Base-by-base conservation (phyloP, 2,888 invertebrate species). In the Creontiades dilutus region DNA sequence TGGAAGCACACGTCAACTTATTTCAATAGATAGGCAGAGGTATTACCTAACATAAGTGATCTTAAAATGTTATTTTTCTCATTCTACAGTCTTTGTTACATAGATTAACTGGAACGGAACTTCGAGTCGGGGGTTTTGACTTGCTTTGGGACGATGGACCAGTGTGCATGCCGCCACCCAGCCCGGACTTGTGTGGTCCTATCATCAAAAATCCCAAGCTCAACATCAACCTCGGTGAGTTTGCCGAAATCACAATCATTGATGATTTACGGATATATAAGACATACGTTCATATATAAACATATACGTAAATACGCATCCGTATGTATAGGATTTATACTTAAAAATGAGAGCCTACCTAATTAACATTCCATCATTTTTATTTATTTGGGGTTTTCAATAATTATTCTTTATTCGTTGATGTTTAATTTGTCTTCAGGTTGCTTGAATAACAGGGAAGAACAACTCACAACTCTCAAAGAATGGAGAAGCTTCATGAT, bases 61-160 rank as follows among this genome's bases (percentile, higher is more conserved):
- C 2, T 37, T 7, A 7, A 4, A 7, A 37, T 37, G 3, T 37
- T 7, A 37, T 37, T 37, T 37, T 7, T 7, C 37, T 52, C 11
- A 52, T 13, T 5, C 52, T 11, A 48, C 52, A 52, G 11, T 2
- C 11, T 16, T 27, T 61, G 61, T 37, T 84, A 19, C 86, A 89
- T 91, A 94, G 94, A 90, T 93, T 95, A 90, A 94, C 93, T 5
- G 95, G 95, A 0, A 93, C 93, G 81, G 95, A 95, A 92, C 94
- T 93, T 86, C 93, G 95, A 89, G 93, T 95, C 16, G 95, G 95
- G 16, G 95, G 95, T 1, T 95, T 95, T 93, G 95, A 95, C 92
- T 92, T 95, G 28, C 93, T 95, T 23, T 95, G 95, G 94, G 93
- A 94, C 92, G 95, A 94, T 91, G 94, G 94, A 0, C 94, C 94